These are phyloP conservation scores for Hirundichthys speculiger DNA, from an alignment of 2,113 vertebrate genomes.

Conservation along the genomic window DNA sequence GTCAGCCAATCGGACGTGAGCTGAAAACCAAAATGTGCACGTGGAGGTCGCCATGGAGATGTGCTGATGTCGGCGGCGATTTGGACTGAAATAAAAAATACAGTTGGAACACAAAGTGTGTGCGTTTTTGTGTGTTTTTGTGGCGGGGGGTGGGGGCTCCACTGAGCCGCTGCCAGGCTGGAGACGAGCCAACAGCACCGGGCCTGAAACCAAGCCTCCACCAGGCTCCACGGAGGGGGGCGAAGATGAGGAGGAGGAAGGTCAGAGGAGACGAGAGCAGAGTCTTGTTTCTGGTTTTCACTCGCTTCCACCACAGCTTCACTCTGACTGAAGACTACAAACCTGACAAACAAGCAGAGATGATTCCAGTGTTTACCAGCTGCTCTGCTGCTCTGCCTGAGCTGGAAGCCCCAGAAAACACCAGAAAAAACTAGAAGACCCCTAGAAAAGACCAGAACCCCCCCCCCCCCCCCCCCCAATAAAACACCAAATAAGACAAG, in stretches of 20 bases:
- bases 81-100: conserved; percentile 46
- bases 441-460: too few species aligned
- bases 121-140: conserved; percentile 13
- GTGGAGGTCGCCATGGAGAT: conserved; percentile 63
- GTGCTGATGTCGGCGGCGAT: conserved; percentile 38
- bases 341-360: too few species aligned
- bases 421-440: too few species aligned
- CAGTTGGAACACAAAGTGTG: conserved; percentile 38
- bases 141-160: conserved; percentile 52
- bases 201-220: conserved; percentile 56
- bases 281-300: too few species aligned
- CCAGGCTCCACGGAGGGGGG: conserved; percentile 39
- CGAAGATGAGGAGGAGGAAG: background rate
- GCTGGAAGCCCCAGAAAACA: too few species aligned
- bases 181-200: conserved; percentile 65
- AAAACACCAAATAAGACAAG: too few species aligned
- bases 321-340: too few species aligned
- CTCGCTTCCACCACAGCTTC: too few species aligned
- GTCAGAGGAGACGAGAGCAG: conserved; percentile 1
- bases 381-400: too few species aligned
- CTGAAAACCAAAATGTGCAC: conserved; percentile 46
- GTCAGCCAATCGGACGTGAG: conserved; percentile 56
- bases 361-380: too few species aligned
- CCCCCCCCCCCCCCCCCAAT: too few species aligned
- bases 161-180: conserved; percentile 71